Conservation (phyloP, 2,888 invertebrate genomes). For the Tortrix viridana region DNA sequence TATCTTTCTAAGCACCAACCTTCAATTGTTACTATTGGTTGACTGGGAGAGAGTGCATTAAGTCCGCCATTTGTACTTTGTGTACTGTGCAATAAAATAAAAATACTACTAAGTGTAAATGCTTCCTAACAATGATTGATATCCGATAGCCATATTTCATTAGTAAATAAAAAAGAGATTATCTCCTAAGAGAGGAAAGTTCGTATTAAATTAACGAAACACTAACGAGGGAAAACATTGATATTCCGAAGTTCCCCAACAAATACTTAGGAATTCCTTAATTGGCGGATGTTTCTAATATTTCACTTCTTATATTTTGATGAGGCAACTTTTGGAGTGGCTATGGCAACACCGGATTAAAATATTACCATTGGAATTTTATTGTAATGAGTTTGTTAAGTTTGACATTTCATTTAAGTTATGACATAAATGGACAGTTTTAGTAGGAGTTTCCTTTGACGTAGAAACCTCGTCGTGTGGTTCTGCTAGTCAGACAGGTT, state of each 20-base stretch:
- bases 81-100: too few relatives aligned
- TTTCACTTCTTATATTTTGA: conserved; percentile 17
- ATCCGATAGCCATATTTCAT: background rate
- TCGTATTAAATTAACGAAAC: conserved; percentile 9
- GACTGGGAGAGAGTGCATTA: too few relatives aligned
- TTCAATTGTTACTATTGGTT: too few relatives aligned
- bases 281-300: conserved; percentile 13
- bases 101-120: too few relatives aligned
- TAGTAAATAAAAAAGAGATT: conserved; percentile 4
- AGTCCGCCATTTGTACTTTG: too few relatives aligned
- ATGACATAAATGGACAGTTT: too few relatives aligned
- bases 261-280: conserved; percentile 7
- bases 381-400: too few relatives aligned
- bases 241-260: conserved; percentile 16
- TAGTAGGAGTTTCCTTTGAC: too few relatives aligned
- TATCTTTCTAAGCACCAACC: too few relatives aligned
- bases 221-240: conserved; percentile 21
- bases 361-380: background rate
- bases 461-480: too few relatives aligned
- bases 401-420: too few relatives aligned
- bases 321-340: conserved; percentile 13
- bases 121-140: background rate
- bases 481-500: too few relatives aligned
- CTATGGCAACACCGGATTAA: conserved; percentile 15
- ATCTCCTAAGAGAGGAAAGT: conserved; percentile 3